These are phyloP conservation scores for Lasiurus borealis DNA, from an alignment of 2,113 vertebrate genomes.

Conservation along the genomic window DNA sequence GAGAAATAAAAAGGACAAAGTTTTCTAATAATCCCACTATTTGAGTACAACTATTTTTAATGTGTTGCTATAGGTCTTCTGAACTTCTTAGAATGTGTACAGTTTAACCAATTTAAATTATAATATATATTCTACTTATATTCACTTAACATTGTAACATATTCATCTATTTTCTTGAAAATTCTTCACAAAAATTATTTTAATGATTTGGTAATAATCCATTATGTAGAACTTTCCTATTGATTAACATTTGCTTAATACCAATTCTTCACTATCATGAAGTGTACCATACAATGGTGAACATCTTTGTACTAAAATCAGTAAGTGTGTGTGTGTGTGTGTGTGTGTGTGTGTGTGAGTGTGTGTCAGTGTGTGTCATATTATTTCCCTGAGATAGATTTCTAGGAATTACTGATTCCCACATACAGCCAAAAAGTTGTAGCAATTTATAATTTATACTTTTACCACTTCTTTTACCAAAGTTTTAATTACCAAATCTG, in stretches of 20 bases:
- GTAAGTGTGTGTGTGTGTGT: not conserved
- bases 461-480: not conserved
- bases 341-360: not conserved
- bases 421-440: not conserved
- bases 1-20: not conserved
- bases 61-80: not conserved
- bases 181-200: not conserved
- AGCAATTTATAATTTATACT: too few relatives aligned
- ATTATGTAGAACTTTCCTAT: not conserved
- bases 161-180: slow-evolving; percentile 5
- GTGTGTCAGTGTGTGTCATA: not conserved
- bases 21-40: not conserved
- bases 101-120: not conserved
- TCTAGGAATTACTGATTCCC: not conserved
- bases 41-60: not conserved
- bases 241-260: not conserved
- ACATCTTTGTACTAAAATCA: not conserved
- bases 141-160: not conserved
- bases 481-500: slow-evolving; percentile 10
- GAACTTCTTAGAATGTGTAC: not conserved
- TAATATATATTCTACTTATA: not conserved
- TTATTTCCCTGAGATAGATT: slow-evolving; percentile 22
- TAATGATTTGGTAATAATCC: slow-evolving; percentile 6
- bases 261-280: not conserved
- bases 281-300: not conserved